phyloP scores from a whole-genome alignment of 1,140 invertebrate species.

The Chlorops oryzae region DNA sequence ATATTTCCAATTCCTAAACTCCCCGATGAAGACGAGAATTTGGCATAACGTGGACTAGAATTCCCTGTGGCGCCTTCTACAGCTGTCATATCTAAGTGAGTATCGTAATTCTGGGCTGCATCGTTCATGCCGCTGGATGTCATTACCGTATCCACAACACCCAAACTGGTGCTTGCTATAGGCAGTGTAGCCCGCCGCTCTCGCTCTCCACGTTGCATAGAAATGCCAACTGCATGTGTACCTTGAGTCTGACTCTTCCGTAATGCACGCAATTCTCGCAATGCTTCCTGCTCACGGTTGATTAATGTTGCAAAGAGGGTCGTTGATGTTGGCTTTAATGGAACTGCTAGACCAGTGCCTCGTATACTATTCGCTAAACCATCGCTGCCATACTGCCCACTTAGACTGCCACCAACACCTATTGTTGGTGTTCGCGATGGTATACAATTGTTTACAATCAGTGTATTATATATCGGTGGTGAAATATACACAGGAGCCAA shows the following conservation, averaged over 20 bases:
- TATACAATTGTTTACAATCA: conserved; percentile 34
- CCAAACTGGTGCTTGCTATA: conserved; percentile 22
- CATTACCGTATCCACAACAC: too few relatives aligned
- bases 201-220: conserved; percentile 21
- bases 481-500: conserved; percentile 39
- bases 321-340: conserved; percentile 40
- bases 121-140: background rate
- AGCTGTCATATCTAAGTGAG: background rate
- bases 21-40: conserved; percentile 38
- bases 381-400: conserved; percentile 40
- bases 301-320: conserved; percentile 40
- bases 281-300: conserved; percentile 34
- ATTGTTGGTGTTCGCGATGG: conserved; percentile 24
- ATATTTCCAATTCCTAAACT: conserved; percentile 38
- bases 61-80: background rate
- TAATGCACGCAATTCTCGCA: conserved; percentile 16
- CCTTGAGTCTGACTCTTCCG: conserved; percentile 8
- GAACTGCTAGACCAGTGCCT: conserved; percentile 29
- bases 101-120: background rate
- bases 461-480: conserved; percentile 38
- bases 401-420: conserved; percentile 18
- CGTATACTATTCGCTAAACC: conserved; percentile 34
- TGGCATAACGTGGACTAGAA: conserved; percentile 28
- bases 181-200: conserved; percentile 38
- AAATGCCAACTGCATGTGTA: conserved; percentile 14